Evolutionary conservation across 2,888 invertebrate genomes (phyloP), one percentile per base, ranked within the genome.

Genomic region (Pristionchus mayeri): DNA sequence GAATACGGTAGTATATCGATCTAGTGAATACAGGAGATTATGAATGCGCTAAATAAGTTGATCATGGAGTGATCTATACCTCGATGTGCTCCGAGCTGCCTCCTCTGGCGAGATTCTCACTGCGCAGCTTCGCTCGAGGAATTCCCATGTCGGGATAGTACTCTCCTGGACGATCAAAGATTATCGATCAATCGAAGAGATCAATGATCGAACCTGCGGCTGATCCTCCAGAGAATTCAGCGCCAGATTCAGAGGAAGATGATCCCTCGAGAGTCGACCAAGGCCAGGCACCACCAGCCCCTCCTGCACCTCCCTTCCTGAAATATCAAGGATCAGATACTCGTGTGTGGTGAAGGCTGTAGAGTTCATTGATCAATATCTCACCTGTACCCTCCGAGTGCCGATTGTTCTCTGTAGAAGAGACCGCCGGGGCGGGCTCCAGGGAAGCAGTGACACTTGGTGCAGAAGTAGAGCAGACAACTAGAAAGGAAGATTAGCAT

Each of bases 101-200:
- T 37, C 84, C 85, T n/a, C 34, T 27, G 1, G 24, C 54, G 37
- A 75, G 76, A 48, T 37, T 87, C 86, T 50, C 83, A 83, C 85
- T 90, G 88, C 85, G 87, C 34, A 93, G 90, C 81, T 93, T 93
- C 3, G 93, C 92, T 44, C 93, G 88, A 16, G 93, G 93, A 84
- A 93, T 93, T 37, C 91, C 92, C 67, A 91, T 85, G 57, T 91
- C 91, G 3, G 91, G 92, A 85, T 91, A 90, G 86, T 93, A 93
- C 40, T 92, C 92, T 54, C 88, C 88, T 27, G 82, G 63, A 44
- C 18, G 34, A 60, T 9, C 34, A 82, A 48, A 48, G 21, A 37
- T 67, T n/a, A 82, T 18, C 37, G 3, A 0, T 40, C n/a, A 16
- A 71, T 3, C 21, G 1, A n/a, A 40, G 40, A 71, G 11, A n/a